Base-by-base conservation (phyloP, 2,797 vertebrate species). In the Acipenser transmontanus region DNA sequence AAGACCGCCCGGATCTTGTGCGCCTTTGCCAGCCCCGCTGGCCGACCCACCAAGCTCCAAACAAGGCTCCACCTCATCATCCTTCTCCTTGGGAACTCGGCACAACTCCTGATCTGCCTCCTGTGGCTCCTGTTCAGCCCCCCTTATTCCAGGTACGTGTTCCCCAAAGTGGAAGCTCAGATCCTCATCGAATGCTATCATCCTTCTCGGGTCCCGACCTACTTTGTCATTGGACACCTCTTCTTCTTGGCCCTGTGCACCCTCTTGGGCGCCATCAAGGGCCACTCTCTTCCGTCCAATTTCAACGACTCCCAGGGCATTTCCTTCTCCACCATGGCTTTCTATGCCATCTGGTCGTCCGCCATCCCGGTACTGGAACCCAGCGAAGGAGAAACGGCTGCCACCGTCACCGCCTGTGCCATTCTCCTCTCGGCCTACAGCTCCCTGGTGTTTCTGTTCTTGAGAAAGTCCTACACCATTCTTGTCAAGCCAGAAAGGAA, bases 391-490 rank as follows among this genome's bases (percentile, higher is more conserved):
- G 8, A 11, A 17, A 20, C 9, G 34, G 17, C 9, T 13, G 49
- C 14, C 7, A 51, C 63, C 8, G 14, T 65, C 2, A 8, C 8
- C 12, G 8, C 10, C 2, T 1, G 65, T 7, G 47, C 66, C 8
- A 68, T 68, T 7, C 7, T 65, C 7, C 9, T 62, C 6, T 65
- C 66, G n/a, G 47, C 57, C 60, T 64, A 14, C 49, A n/a, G 61
- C 2, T 6, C n/a, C 20, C 61, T 65, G 7, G 60, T 8, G 9
- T 64, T 48, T 47, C 7, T 68, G 12, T 17, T 63, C 20, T 47
- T 68, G 34, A 61, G 14, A n/a, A 68, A 63, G 11, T 63, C 12
- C 66, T 68, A 64, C 14, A 12, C 63, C n/a, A 68, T 52, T 48
- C 48, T 68, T 6, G 14, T 65, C 60, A 49, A 20, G 48, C 61